These are phyloP conservation scores for Mesodorylaimus sp. DNA, from an alignment of 2,888 invertebrate species.

Conservation along the genomic window DNA sequence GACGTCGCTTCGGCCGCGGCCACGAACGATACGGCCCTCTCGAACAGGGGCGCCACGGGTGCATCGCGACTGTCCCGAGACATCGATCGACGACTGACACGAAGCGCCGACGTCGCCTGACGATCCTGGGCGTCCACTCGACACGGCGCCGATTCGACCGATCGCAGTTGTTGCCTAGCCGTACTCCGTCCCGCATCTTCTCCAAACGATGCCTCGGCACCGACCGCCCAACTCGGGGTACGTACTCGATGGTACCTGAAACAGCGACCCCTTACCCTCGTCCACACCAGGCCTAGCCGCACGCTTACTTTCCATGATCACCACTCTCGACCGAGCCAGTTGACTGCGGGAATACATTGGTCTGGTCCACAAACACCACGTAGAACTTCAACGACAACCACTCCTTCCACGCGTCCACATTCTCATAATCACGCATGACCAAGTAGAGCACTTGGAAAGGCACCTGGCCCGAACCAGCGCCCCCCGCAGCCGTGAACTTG, in stretches of 20 bases:
- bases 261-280: not conserved
- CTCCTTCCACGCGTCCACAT: not conserved
- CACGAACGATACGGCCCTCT: not conserved
- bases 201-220: too few relatives aligned
- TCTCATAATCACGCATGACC: not conserved
- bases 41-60: not conserved
- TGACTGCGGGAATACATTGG: not conserved
- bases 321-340: not conserved
- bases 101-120: not conserved
- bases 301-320: not conserved
- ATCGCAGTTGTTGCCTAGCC: not conserved
- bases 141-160: not conserved
- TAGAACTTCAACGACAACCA: conserved; percentile 15
- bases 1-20: not conserved
- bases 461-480: not conserved
- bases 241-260: conserved; percentile 1
- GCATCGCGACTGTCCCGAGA: not conserved
- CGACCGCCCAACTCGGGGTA: conserved; percentile 1
- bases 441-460: not conserved
- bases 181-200: too few relatives aligned
- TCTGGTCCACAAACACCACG: conserved; percentile 14
- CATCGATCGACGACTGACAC: not conserved
- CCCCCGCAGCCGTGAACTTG: not conserved
- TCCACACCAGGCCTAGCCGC: not conserved
- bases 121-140: not conserved